These are phyloP conservation scores for Phylloscopus whistleri DNA, from an alignment of 2,113 vertebrate genomes.

Conservation along the genomic window DNA sequence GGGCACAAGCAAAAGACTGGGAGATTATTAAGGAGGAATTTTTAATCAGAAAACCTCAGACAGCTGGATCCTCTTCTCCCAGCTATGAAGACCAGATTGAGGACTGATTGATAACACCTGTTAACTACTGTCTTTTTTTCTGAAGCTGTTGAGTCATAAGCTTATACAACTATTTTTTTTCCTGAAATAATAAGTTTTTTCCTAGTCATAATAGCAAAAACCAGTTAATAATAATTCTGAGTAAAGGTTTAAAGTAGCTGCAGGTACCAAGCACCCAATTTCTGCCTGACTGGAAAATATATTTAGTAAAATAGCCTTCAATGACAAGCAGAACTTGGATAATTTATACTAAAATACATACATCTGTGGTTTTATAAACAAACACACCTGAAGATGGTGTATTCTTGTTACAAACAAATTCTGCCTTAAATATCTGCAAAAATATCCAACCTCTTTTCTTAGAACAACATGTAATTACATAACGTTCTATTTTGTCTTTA, in stretches of 20 bases:
- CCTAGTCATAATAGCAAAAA: not conserved
- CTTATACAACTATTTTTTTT: not conserved
- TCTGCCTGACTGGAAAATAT: not conserved
- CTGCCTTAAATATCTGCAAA: not conserved
- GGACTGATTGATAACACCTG: constrained; percentile 59
- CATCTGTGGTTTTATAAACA: not conserved
- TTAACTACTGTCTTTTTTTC: constrained; percentile 48
- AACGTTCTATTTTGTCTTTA: not conserved
- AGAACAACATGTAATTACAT: not conserved
- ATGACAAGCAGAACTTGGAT: not conserved
- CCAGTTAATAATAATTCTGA: not conserved
- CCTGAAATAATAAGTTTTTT: not conserved
- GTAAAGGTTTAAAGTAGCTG: not conserved
- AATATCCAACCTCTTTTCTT: not conserved
- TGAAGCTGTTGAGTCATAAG: not conserved
- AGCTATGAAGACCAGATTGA: constrained; percentile 22
- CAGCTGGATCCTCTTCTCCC: constrained; percentile 54
- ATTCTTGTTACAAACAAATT: not conserved
- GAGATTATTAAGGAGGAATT: constrained; percentile 55
- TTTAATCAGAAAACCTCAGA: constrained; percentile 60
- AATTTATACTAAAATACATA: not conserved
- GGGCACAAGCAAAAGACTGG: constrained; percentile 40
- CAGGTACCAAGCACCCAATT: not conserved
- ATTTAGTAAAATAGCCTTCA: not conserved
- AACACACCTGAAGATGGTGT: not conserved